phyloP scores from a whole-genome alignment of 1,140 invertebrate species.

The Musca domestica region DNA sequence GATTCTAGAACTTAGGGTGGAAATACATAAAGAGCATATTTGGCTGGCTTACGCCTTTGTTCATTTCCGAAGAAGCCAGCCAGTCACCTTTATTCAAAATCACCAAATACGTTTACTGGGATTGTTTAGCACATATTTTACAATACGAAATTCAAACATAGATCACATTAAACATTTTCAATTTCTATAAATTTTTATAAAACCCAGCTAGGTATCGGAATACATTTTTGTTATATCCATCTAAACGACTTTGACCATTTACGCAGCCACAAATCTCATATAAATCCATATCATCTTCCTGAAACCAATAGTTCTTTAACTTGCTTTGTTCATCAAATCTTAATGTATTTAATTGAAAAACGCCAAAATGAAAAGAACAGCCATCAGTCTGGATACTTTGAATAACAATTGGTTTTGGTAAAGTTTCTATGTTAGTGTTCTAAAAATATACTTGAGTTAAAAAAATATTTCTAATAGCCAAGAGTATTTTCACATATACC shows the following conservation, averaged over 20 bases:
- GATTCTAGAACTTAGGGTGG: too few species aligned
- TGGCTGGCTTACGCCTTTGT: too few species aligned
- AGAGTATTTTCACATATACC: conserved; percentile 42
- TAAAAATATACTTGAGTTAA: too few species aligned
- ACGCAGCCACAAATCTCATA: conserved; percentile 67
- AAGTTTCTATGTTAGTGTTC: conserved; percentile 60
- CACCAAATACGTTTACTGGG: too few species aligned
- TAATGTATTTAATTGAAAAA: conserved; percentile 84
- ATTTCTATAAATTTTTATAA: conserved; percentile 65
- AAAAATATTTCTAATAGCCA: too few species aligned
- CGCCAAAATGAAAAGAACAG: conserved; percentile 72
- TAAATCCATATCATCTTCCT: conserved; percentile 60
- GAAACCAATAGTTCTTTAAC: conserved; percentile 77
- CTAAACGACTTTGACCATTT: conserved; percentile 63
- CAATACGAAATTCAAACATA: too few species aligned
- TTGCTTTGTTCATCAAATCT: conserved; percentile 59
- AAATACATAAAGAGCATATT: too few species aligned
- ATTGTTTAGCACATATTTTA: too few species aligned
- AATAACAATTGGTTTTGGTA: conserved; percentile 75
- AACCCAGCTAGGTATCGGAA: conserved; percentile 75
- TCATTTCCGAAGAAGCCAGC: too few species aligned
- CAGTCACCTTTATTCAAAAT: too few species aligned
- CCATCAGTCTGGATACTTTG: conserved; percentile 79
- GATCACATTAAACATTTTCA: too few species aligned
- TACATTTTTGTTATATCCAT: conserved; percentile 74